These are phyloP conservation scores for Synergus itoensis DNA, from an alignment of 2,888 invertebrate species.

Conservation along the genomic window DNA sequence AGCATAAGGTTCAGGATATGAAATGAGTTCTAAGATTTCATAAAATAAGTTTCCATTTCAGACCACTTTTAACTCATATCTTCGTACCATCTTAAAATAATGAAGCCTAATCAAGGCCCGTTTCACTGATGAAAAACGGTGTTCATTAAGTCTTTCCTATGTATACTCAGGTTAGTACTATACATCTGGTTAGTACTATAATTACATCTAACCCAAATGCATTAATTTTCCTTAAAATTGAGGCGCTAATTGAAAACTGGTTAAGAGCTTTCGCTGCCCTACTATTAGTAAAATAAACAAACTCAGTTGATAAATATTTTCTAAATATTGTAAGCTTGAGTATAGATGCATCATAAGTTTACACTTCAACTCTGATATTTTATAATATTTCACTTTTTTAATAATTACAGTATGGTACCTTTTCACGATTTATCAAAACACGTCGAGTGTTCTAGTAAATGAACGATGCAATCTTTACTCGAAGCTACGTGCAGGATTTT, in stretches of 20 bases:
- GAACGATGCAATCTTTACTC: conserved; percentile 30
- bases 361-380: not conserved
- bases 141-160: not conserved
- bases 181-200: not conserved
- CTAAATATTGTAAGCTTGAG: not conserved
- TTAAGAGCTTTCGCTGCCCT: too few relatives aligned
- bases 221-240: not conserved
- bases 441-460: conserved; percentile 21
- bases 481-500: conserved; percentile 21
- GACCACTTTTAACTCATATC: not conserved
- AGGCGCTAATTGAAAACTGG: not conserved
- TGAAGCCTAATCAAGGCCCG: not conserved
- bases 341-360: not conserved
- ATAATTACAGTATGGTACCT: conserved; percentile 15
- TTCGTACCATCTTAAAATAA: not conserved
- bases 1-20: not conserved
- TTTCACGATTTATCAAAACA: conserved; percentile 31
- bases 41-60: not conserved
- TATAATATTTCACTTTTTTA: conserved; percentile 14
- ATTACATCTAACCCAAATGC: not conserved
- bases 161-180: not conserved
- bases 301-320: too few relatives aligned
- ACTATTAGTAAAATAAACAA: too few relatives aligned
- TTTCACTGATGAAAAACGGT: not conserved
- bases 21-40: not conserved